Evolutionary conservation across 2,113 vertebrate species (phyloP), one percentile per base, ranked within the genome.

Genomic region (Pterocles burchelli): DNA sequence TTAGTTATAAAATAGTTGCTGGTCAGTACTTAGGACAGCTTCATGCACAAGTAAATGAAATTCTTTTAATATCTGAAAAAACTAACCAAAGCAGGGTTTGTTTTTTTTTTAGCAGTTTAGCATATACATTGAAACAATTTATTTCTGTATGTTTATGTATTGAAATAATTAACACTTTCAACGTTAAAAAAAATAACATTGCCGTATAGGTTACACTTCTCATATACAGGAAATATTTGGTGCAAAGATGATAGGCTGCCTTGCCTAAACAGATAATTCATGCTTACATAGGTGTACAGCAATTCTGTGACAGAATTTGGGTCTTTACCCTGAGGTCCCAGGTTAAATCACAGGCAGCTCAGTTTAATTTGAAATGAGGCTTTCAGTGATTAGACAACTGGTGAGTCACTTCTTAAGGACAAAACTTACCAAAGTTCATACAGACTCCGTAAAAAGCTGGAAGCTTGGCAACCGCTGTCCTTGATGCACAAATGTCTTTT

Each of bases 61-160:
- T 54, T 85, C 1, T 67, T 66, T 67, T 43, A 48, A 19, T 46
- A 36, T 65, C 51, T 41, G 15, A 46, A 95, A 71, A 34, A 91
- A 59, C 2, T 4, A 74, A 38, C 7, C 3, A 5, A 84, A 90
- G 17, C 4, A 38, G 24, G 8, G 0, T 0, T 10, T 48, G 10
- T 66, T 46, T 31, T 54, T 51, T 61, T 73, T 62, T 68, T 8
- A 55, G 22, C 20, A 74, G 16, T 74, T 75, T 55, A 88, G 18
- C 29, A 61, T 10, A 81, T 11, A 31, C n/a, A 90, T 33, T 63
- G 31, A 73, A 84, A 90, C 16, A 61, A 77, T 28, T 57, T 0
- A 71, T 77, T 61, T 72, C 13, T 26, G 2, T 43, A 75, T 59
- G 43, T 41, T 87, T 84, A 59, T 15, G 11, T 70, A 61, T 15